These are phyloP conservation scores for Protobothrops mucrosquamatus DNA, from an alignment of 2,113 vertebrate genomes.

Conservation along the genomic window DNA sequence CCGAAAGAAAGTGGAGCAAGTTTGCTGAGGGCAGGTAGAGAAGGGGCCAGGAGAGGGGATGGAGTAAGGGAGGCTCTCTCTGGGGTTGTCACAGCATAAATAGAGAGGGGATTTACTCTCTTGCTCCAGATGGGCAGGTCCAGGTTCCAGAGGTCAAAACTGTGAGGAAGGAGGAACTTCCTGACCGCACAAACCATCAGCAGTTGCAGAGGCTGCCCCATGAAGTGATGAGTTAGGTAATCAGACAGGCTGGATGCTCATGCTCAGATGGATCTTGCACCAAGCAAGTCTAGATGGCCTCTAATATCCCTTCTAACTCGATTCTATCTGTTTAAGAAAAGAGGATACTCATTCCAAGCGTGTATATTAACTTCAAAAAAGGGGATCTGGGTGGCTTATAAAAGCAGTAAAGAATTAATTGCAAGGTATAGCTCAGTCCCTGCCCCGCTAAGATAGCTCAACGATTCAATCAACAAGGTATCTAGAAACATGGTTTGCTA, in stretches of 20 bases:
- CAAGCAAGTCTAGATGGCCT: background rate
- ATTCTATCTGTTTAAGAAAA: background rate
- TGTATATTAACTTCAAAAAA: no score
- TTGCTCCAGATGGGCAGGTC: background rate
- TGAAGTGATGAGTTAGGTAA: background rate
- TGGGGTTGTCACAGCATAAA: background rate
- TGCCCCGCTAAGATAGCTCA: no score
- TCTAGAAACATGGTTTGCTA: no score
- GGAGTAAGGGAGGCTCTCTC: background rate
- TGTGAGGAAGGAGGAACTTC: background rate
- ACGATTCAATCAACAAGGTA: no score
- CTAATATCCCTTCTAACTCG: background rate
- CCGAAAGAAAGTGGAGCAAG: background rate
- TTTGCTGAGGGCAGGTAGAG: background rate
- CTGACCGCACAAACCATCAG: background rate
- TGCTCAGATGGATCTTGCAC: background rate
- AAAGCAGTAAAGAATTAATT: no score
- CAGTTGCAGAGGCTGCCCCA: background rate
- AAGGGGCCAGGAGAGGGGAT: background rate
- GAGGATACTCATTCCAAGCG: no score
- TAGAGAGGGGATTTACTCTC: background rate
- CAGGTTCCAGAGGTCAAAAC: background rate
- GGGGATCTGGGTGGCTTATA: no score
- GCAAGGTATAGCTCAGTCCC: no score
- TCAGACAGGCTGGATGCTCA: background rate